Evolutionary conservation across 2,113 vertebrate genomes (phyloP), one percentile per base, ranked within the genome.

Genomic region (Petroica traversi): DNA sequence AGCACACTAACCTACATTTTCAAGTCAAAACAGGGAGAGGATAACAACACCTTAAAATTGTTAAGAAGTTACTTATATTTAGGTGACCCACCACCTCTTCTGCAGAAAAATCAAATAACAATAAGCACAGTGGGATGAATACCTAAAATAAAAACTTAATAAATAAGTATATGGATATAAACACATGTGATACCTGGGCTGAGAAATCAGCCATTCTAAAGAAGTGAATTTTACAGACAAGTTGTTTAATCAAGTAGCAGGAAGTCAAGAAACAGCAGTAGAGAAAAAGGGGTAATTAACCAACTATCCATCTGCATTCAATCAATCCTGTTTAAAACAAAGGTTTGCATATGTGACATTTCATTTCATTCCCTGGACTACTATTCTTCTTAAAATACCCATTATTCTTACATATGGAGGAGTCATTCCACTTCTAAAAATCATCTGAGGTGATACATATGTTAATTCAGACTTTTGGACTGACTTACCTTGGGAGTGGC

Each of bases 131-230:
- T 24, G 23, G 22, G 28, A 72, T 16, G 7, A 90, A 85, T 12
- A 66, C 3, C 11, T 36, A 16, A 82, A 89, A 74, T 38, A 23
- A 61, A 36, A 77, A 48, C 18, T 41, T 63, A 62, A n/a, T 33
- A 49, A 71, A 36, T 3, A 19, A 38, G 11, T 24, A 36, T 20
- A 26, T 6, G 8, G 18, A 66, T 57, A 73, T 28, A 84, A 62
- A 67, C 7, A 5, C 12, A 75, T 0, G 0, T 0, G 1, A 38
- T 54, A 80, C 17, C 11, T 33, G 16, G 45, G 20, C 45, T 75
- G 38, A 83, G 45, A 79, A 76, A 83, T n/a, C 23, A 58, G 26
- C 7, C 23, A 46, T 14, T 26, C 36, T 66, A 22, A 81, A 74
- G 29, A 67, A 7, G 46, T 29, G 11, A 54, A 57, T 36, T 85